phyloP scores from a whole-genome alignment of 2,888 invertebrate genomes.

The Cheilosia grossa region DNA sequence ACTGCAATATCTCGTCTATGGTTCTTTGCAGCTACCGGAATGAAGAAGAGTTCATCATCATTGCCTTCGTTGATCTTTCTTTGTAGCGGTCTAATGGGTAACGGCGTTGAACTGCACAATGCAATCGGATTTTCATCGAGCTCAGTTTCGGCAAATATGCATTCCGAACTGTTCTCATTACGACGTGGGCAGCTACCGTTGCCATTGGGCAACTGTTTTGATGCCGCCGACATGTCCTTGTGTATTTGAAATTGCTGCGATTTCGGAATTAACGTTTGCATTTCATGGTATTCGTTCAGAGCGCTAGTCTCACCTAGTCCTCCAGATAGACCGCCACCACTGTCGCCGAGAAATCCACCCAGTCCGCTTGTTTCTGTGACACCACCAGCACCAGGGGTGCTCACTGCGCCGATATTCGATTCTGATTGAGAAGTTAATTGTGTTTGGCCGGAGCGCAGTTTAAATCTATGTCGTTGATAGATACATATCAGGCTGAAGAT shows the following conservation, averaged over 20 bases:
- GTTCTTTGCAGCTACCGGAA: slow-evolving; percentile 50
- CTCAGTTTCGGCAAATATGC: slow-evolving; percentile 76
- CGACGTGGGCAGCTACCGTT: slow-evolving; percentile 77
- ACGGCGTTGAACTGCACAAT: slow-evolving; percentile 78
- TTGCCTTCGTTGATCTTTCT: slow-evolving; percentile 22
- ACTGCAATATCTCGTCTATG: slow-evolving; percentile 77
- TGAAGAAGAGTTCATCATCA: slow-evolving; percentile 69
- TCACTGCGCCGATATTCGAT: slow-evolving; percentile 81
- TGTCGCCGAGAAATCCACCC: slow-evolving; percentile 78
- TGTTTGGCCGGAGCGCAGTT: slow-evolving; percentile 80
- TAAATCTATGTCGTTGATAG: slow-evolving; percentile 80
- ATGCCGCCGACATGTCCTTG: slow-evolving; percentile 78
- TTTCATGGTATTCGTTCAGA: slow-evolving; percentile 82
- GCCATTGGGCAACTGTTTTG: slow-evolving; percentile 78
- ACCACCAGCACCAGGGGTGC: slow-evolving; percentile 63
- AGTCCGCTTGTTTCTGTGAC: slow-evolving; percentile 77
- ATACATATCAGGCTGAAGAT: slow-evolving; percentile 81
- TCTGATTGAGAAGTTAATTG: slow-evolving; percentile 81
- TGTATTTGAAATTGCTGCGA: slow-evolving; percentile 78
- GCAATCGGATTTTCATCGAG: slow-evolving; percentile 80
- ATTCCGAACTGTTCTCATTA: slow-evolving; percentile 60
- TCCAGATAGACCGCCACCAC: slow-evolving; percentile 80
- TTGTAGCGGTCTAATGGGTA: slow-evolving; percentile 38
- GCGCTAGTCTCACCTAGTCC: slow-evolving; percentile 76
- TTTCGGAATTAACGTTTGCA: slow-evolving; percentile 83